Evolutionary conservation across 53 echinoderm and acorn worm species (phyloP).

Genomic region (Temnopleurus reevesii): DNA sequence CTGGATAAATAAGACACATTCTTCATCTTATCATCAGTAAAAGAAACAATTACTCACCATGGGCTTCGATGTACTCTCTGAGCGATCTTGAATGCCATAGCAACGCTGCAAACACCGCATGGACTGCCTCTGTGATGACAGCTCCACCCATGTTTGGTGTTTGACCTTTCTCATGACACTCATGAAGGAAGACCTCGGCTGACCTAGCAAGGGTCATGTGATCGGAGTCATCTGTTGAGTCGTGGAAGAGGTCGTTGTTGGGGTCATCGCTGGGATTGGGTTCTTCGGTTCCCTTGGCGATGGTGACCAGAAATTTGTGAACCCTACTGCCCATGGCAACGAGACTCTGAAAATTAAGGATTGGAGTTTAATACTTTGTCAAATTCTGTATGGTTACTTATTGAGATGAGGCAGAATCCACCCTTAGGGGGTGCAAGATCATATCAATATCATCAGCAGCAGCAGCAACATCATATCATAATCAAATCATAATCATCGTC

Average conservation of each 20-base stretch:
- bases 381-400: too few species aligned
- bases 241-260: neutral
- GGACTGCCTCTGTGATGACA: constrained; percentile 73
- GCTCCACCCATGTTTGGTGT: constrained; percentile 84
- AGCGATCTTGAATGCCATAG: constrained; percentile 87
- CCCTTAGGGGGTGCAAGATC: too few species aligned
- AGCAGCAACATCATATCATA: too few species aligned
- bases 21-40: neutral
- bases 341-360: constrained; percentile 2
- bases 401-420: too few species aligned
- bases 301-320: constrained; percentile 10
- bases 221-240: neutral
- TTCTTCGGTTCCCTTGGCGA: constrained; percentile 8
- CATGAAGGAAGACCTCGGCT: neutral
- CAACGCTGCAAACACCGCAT: constrained; percentile 89
- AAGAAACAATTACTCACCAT: constrained; percentile 54
- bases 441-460: too few species aligned
- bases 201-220: neutral
- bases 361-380: too few species aligned
- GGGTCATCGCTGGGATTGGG: neutral
- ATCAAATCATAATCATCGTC: too few species aligned
- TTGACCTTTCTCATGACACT: constrained; percentile 73
- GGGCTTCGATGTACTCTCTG: constrained; percentile 59
- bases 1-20: too few species aligned
- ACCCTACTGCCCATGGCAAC: constrained; percentile 40